Conservation (phyloP, 2,797 vertebrate genomes). For the Sebastes variabilis region DNA sequence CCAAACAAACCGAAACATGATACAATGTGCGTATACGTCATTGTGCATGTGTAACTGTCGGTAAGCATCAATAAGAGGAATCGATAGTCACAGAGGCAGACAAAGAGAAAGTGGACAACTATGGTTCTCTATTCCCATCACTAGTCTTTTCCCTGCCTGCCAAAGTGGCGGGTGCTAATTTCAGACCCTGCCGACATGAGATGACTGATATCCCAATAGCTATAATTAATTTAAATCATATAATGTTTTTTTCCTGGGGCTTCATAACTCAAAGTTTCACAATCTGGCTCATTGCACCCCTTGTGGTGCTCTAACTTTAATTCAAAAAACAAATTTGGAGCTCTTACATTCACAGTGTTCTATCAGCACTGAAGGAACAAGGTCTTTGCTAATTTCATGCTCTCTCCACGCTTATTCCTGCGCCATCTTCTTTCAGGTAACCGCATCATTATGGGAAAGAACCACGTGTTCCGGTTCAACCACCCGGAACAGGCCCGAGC, state of each 20-base stretch:
- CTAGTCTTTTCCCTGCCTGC: too few relatives aligned
- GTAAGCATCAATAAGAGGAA: too few relatives aligned
- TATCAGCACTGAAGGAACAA: background rate
- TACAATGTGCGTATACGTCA: too few relatives aligned
- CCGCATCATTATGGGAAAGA: slow-evolving; percentile 99
- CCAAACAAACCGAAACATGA: too few relatives aligned
- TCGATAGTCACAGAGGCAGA: too few relatives aligned
- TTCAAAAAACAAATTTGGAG: background rate
- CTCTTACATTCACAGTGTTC: background rate
- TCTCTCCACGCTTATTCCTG: background rate
- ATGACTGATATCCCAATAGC: background rate
- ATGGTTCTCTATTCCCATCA: too few relatives aligned
- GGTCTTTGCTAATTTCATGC: background rate
- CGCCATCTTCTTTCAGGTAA: slow-evolving; percentile 85
- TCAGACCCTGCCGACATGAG: background rate
- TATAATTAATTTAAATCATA: background rate
- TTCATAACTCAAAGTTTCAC: background rate
- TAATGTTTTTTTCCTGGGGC: background rate
- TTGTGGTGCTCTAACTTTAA: background rate
- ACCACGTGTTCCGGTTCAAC: slow-evolving; percentile 98
- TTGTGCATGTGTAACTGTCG: too few relatives aligned
- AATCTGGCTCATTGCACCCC: background rate
- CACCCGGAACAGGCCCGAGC: slow-evolving; percentile 98
- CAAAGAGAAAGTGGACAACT: too few relatives aligned
- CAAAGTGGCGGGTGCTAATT: too few relatives aligned